A percentile compares a stretch with the other conserved stretches of the same genome.
phyloP scores from a whole-genome alignment of 2,797 vertebrate genomes.

The Platyrinchus mystaceus region DNA sequence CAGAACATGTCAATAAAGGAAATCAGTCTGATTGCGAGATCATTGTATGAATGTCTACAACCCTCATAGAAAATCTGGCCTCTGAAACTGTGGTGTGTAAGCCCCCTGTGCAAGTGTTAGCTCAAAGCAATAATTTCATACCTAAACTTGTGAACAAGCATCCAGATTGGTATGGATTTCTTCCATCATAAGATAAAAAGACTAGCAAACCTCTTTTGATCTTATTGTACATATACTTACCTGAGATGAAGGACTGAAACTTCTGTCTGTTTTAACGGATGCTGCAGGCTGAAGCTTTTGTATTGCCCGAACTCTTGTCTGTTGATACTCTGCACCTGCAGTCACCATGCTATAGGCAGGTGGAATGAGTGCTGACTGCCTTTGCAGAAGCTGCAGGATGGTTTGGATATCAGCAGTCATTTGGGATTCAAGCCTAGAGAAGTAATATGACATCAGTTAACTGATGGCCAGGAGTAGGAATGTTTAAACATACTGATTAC shows the following conservation, averaged over 20 bases:
- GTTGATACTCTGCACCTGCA: constrained; percentile 84
- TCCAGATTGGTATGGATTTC: background rate
- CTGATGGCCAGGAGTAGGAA: background rate
- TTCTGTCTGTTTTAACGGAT: constrained; percentile 82
- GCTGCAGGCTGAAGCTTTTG: constrained; percentile 77
- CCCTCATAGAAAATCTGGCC: background rate
- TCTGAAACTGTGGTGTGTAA: background rate
- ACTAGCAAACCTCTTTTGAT: background rate
- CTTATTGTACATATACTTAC: constrained; percentile 31
- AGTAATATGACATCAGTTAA: constrained; percentile 7
- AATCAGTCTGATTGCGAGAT: background rate
- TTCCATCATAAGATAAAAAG: background rate
- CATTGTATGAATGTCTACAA: background rate
- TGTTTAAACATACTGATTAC: background rate
- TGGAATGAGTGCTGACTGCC: constrained; percentile 86
- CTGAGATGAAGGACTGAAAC: constrained; percentile 83
- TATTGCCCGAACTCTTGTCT: constrained; percentile 71
- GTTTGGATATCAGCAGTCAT: constrained; percentile 95
- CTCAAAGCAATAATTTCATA: background rate
- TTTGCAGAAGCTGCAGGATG: constrained; percentile 94
- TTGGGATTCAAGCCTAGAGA: constrained; percentile 91
- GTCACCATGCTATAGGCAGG: constrained; percentile 95
- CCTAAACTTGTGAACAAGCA: background rate
- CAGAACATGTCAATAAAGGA: background rate
- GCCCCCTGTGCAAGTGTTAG: background rate